Base-by-base conservation (phyloP, 2,888 invertebrate genomes). In the Agrenia bidenticulata region DNA sequence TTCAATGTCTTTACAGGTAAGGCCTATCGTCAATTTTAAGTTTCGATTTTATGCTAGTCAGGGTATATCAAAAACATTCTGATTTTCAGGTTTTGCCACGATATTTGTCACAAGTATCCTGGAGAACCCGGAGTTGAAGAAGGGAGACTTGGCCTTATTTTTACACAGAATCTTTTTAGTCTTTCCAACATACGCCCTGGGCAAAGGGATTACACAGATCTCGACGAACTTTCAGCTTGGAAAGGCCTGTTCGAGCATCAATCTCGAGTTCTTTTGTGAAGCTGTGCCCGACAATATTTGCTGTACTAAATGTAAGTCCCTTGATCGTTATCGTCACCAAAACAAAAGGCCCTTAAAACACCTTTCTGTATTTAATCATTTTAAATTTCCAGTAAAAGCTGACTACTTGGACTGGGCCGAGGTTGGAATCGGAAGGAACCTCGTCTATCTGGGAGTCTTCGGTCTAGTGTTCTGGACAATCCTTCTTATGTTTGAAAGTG, bases 171-270 rank as follows among this genome's bases (percentile, higher is more conserved):
- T 89, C 42, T 86, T 91, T 77, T 82, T 90, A 61, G 78, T 87
- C 45, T 85, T 89, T 72, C 93, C 93, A 0, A 87, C 89, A 76
- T 89, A 85, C 78, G 83, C 86, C n/a, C 88, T 67, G 84, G 82
- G 15, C 78, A 79, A 70, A 53, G 75, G 73, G 0, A 70, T 75
- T 9, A 72, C 72, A 7, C 73, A 75, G 61, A 62, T 75, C 58
- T 65, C 72, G 1, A 65, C 69, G 13, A 75, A 75, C 51, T 67
- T 65, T 45, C 72, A 73, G 55, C 53, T 72, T 2, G 54, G 54
- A 15, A 62, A 69, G 17, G 65, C 65, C 26, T 69, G 69, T 59
- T 19, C 62, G 2, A 61, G 59, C 1, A 63, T 70, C 41, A 67
- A 72, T 45, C 57, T 74, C 39, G 76, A 76, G 15, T 70, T 67